Evolutionary conservation across 2,888 invertebrate species (phyloP).

Genomic region (Microctonus aethiopoides): DNA sequence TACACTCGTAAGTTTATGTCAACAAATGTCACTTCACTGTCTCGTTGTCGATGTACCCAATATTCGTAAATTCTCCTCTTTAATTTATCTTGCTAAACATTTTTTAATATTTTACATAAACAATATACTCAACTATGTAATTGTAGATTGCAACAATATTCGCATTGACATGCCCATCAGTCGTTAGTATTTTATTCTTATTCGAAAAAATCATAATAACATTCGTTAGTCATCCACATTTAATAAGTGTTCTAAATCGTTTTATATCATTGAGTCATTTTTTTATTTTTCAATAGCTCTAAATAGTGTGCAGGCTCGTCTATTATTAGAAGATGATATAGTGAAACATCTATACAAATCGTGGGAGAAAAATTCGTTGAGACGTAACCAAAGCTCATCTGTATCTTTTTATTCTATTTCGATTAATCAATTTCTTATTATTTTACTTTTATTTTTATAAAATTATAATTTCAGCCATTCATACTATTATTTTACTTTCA

Average conservation of each 20-base stretch:
- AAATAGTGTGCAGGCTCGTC: slow-evolving; percentile 9
- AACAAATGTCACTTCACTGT: slow-evolving; percentile 51
- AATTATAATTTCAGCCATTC: slow-evolving; percentile 18
- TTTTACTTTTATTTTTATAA: background rate
- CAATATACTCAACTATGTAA: slow-evolving; percentile 18
- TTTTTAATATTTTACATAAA: slow-evolving; percentile 16
- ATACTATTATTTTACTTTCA: slow-evolving; percentile 18
- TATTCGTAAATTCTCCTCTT: slow-evolving; percentile 40
- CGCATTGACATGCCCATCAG: background rate
- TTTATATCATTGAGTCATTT: slow-evolving; percentile 17
- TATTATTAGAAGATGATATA: slow-evolving; percentile 23
- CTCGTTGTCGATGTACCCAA: slow-evolving; percentile 42
- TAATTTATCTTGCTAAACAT: slow-evolving; percentile 39
- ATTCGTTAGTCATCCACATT: background rate
- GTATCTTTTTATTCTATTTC: background rate
- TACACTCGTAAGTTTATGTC: slow-evolving; percentile 79
- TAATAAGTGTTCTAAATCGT: background rate
- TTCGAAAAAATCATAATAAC: background rate
- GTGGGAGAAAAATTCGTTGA: background rate
- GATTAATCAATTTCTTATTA: background rate
- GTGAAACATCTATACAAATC: slow-evolving; percentile 8
- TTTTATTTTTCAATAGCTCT: slow-evolving; percentile 13
- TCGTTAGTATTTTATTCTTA: background rate
- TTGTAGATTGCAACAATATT: slow-evolving; percentile 9
- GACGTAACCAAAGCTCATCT: slow-evolving; percentile 3